These are phyloP conservation scores for Kryphioiulus occultus DNA, from an alignment of 2,888 invertebrate genomes.

Conservation along the genomic window DNA sequence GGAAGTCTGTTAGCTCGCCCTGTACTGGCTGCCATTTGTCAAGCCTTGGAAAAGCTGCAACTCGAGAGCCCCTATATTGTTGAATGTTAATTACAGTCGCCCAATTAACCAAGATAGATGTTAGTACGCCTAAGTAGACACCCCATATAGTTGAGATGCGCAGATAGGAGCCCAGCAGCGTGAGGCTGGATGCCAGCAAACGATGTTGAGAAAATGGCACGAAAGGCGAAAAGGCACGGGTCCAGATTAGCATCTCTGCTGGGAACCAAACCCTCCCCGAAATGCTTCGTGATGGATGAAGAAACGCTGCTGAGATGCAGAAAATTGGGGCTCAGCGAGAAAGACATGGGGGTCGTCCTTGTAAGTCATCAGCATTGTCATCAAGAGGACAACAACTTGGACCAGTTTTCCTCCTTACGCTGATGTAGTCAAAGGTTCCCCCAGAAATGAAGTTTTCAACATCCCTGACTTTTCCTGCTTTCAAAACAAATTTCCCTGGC, in stretches of 20 bases:
- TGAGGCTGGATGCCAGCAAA: conserved; percentile 17
- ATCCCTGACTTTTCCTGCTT: no score
- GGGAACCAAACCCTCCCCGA: background rate
- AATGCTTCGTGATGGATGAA: background rate
- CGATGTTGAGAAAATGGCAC: background rate
- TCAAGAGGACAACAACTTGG: background rate
- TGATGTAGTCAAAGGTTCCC: no score
- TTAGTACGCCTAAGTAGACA: conserved; percentile 49
- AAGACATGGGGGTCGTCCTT: background rate
- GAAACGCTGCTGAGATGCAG: background rate
- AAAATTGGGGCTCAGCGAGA: background rate
- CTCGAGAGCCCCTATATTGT: conserved; percentile 37
- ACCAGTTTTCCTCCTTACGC: no score
- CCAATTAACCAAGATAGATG: conserved; percentile 47
- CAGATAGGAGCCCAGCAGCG: background rate
- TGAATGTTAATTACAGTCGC: conserved; percentile 43
- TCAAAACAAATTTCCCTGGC: no score
- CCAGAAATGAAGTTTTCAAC: no score
- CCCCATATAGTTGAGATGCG: conserved; percentile 25
- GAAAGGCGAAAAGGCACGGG: background rate
- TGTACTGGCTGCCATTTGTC: background rate
- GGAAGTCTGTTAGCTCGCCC: background rate
- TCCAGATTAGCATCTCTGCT: background rate
- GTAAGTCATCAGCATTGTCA: background rate
- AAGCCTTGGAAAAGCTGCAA: background rate